Evolutionary conservation across 2,888 invertebrate genomes (phyloP), one percentile per base, ranked within the genome.

Genomic region (Brenthis daphne): DNA sequence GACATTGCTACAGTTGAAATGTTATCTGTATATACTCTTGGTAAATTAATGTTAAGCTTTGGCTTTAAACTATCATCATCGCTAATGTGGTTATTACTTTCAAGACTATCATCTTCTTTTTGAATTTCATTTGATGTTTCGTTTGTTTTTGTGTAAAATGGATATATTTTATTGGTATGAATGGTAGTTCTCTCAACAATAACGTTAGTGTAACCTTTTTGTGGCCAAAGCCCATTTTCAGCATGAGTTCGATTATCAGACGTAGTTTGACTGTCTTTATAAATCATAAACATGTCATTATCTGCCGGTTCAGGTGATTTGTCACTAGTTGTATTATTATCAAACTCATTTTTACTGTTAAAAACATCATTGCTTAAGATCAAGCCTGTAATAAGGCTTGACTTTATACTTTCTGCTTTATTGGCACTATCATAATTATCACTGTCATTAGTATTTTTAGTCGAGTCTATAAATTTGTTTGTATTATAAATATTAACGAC

Each of bases 211-310:
- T 60, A 53, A 8, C 43, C 60, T 37, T 66, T 66, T 48, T 57
- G 57, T 33, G 63, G 50, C 67, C 61, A 67, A 56, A 56, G 43
- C 51, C 50, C 63, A 14, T 66, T 60, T 51, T 56, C 61, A n/a
- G 37, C 56, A 50, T 67, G 48, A 51, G 43, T 14, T 60, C 48
- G 60, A 24, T 56, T 64, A 11, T 64, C 64, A 55, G 65, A 71
- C 67, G 76, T 82, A 56, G 74, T 80, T 67, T 83, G 81, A 76
- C 82, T 85, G 55, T 89, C 88, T 75, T 80, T 84, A 69, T 86
- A 87, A 73, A 89, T 87, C 20, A 87, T 71, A 76, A 89, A 85
- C 63, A 89, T 73, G 75, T 87, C 86, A 74, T 85, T 84, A 54
- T 87, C 82, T 60, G 77, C 76, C 24, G 78, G 80, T 70, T 77